Conservation (phyloP, 2,113 vertebrate species). For the Perca flavescens region DNA sequence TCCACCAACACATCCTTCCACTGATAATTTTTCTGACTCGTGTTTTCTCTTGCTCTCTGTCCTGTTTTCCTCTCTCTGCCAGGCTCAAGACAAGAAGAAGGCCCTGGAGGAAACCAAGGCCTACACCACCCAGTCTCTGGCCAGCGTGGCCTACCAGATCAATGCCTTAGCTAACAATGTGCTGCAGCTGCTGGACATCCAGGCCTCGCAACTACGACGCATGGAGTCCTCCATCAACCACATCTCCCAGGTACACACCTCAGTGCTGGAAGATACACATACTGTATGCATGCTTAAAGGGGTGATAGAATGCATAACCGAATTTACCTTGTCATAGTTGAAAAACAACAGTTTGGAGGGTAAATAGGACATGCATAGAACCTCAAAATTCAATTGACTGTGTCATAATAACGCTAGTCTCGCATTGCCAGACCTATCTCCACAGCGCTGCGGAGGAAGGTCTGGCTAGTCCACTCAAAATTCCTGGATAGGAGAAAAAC, state of each 20-base stretch:
- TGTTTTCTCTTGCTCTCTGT: slow-evolving; percentile 16
- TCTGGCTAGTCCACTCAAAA: too few species aligned
- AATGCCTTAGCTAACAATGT: slow-evolving; percentile 99
- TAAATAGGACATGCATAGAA: too few species aligned
- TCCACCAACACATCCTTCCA: slow-evolving; percentile 35
- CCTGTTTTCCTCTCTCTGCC: slow-evolving; percentile 46
- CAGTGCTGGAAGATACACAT: neutral
- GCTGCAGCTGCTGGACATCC: slow-evolving; percentile 97
- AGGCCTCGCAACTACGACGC: slow-evolving; percentile 97
- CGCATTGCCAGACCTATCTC: too few species aligned
- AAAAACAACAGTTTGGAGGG: too few species aligned
- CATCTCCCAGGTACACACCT: slow-evolving; percentile 83
- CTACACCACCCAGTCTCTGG: slow-evolving; percentile 98
- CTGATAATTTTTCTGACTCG: slow-evolving; percentile 10
- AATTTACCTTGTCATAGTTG: too few species aligned
- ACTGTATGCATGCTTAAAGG: neutral
- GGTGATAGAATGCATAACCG: too few species aligned
- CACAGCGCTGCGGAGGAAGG: too few species aligned
- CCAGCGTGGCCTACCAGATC: slow-evolving; percentile 99
- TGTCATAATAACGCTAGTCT: neutral
- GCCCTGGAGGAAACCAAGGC: slow-evolving; percentile 99
- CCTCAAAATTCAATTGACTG: neutral
- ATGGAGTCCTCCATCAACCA: slow-evolving; percentile 99
- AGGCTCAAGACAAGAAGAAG: slow-evolving; percentile 99
- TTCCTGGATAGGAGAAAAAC: too few species aligned